A percentile compares a stretch with the other conserved stretches of the same genome.
Evolutionary conservation across 1,140 invertebrate genomes (phyloP).

Genomic region (Drosophila equinoxialis): DNA sequence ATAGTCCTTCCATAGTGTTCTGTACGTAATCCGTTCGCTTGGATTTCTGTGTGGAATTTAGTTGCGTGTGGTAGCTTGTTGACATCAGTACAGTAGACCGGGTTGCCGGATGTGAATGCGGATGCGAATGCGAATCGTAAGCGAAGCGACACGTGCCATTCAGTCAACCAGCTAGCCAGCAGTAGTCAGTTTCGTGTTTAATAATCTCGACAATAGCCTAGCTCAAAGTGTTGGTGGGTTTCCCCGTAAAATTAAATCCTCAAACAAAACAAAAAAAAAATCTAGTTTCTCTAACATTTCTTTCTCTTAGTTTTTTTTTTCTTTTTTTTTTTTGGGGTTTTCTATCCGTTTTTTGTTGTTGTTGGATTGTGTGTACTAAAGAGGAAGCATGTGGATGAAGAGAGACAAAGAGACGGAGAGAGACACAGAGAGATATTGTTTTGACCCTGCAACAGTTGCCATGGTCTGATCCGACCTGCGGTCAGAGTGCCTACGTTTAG

Average conservation of each 20-base stretch:
- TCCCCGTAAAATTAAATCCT: neutral
- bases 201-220: constrained; percentile 34
- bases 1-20: neutral
- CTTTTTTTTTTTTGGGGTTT: constrained; percentile 15
- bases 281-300: constrained; percentile 2
- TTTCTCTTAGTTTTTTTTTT: constrained; percentile 10
- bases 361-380: constrained; percentile 28
- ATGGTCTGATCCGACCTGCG: constrained; percentile 39
- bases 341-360: neutral
- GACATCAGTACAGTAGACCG: constrained; percentile 80
- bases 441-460: constrained; percentile 53
- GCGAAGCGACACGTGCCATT: constrained; percentile 38
- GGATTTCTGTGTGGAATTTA: constrained; percentile 75
- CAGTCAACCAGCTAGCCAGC: neutral
- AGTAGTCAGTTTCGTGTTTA: constrained; percentile 24
- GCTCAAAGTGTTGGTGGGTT: constrained; percentile 30
- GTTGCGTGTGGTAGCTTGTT: constrained; percentile 82
- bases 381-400: neutral
- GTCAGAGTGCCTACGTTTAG: constrained; percentile 53
- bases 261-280: neutral
- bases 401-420: constrained; percentile 9
- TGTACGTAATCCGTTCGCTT: constrained; percentile 78
- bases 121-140: constrained; percentile 32
- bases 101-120: constrained; percentile 71
- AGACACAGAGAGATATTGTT: constrained; percentile 5